phyloP scores from a whole-genome alignment of 1,140 invertebrate species.

The Papilio xuthus region DNA sequence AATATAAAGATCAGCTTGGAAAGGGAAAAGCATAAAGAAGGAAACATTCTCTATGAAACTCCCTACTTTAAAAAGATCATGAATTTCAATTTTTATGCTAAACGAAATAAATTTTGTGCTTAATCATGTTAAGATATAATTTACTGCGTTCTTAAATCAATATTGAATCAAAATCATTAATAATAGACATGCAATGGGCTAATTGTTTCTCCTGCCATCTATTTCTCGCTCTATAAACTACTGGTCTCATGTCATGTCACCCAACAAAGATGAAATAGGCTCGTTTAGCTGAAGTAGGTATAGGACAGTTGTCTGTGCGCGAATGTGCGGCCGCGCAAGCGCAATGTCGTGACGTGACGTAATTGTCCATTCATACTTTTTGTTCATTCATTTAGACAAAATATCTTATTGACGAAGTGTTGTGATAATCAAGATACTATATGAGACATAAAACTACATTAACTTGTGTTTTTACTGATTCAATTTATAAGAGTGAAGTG shows the following conservation, averaged over 20 bases:
- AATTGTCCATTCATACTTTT: constrained; percentile 81
- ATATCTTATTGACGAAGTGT: constrained; percentile 67
- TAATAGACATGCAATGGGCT: no score
- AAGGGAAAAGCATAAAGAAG: no score
- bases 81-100: no score
- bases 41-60: no score
- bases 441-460: constrained; percentile 44
- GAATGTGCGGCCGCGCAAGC: constrained; percentile 70
- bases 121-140: neutral
- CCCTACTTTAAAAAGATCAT: no score
- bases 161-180: neutral
- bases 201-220: constrained; percentile 19
- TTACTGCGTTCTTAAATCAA: neutral
- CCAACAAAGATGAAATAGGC: constrained; percentile 21
- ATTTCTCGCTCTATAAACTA: neutral
- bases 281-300: constrained; percentile 34
- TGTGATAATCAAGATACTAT: constrained; percentile 60
- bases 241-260: neutral
- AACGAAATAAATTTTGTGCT: no score
- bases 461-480: constrained; percentile 39
- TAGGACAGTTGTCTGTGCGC: constrained; percentile 45
- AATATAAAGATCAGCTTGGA: no score
- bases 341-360: constrained; percentile 78
- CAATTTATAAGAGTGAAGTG: constrained; percentile 50
- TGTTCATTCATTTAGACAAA: constrained; percentile 76